Base-by-base conservation (phyloP, 2,113 vertebrate species). In the Climacteris rufus region DNA sequence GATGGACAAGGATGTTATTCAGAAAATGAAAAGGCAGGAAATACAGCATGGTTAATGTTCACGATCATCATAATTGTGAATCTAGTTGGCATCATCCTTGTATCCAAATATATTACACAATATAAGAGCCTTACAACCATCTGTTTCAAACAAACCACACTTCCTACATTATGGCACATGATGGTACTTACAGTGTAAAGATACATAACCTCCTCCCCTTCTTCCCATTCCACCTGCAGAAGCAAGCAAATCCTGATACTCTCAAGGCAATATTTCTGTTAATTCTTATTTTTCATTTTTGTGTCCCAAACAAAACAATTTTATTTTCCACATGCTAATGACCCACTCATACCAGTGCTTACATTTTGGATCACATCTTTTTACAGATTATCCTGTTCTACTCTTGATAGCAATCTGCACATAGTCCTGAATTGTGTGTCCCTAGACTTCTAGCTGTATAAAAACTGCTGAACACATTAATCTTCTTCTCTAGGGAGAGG, bases 1-100 rank as follows among this genome's bases (percentile, higher is more conserved):
- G 64, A 77, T 49, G 40, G 49, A 53, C 86, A 75, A 91, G 77
- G 78, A 89, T 45, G 49, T 35, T 74, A 40, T 84, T 83, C 90
- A 86, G 90, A 89, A 89, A 84, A 93, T 78, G 64, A 96, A 88
- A 83, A 92, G 60, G 68, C 76, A 92, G 79, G 88, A 88, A 94
- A 89, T 74, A 86, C 1, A 84, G 40, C 49, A 27, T 57, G 49
- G 63, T 71, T 95, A 89, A 76, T 84, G 72, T 96, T 95, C 92
- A 77, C 0, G 35, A 88, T 89, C 54, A 59, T 93, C 23, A 8
- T 96, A 89, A 90, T 82, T 94, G 77, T 94, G 88, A 88, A 89
- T 84, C 72, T 93, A 31, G 69, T 95, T 93, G 65, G 83, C 88
- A 86, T 71, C 76, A 75, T 71, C 79, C 80, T 93, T 89, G 61